Evolutionary conservation across 2,888 invertebrate genomes (phyloP).

Genomic region (Caenorhabditis doughertyi): DNA sequence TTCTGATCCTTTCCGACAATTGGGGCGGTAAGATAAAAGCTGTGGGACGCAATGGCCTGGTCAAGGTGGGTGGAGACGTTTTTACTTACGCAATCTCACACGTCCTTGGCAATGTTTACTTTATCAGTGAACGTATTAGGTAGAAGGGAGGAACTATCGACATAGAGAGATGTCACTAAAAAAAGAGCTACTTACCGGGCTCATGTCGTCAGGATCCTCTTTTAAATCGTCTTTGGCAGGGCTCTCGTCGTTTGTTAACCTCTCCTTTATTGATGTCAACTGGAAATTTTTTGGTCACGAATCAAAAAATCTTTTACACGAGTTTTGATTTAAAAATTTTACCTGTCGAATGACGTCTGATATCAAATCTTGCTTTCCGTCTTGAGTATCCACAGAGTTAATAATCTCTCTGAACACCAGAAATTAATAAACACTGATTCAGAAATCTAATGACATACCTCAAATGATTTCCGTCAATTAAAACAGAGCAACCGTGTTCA

Average conservation of each 20-base stretch:
- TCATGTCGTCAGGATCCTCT: constrained; percentile 66
- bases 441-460: constrained; percentile 34
- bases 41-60: constrained; percentile 22
- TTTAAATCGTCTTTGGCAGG: constrained; percentile 70
- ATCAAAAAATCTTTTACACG: constrained; percentile 25
- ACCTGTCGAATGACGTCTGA: constrained; percentile 78
- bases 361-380: constrained; percentile 75
- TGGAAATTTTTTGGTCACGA: constrained; percentile 53
- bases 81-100: constrained; percentile 43
- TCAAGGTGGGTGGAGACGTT: neutral
- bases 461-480: constrained; percentile 78
- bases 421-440: neutral
- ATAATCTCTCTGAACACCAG: constrained; percentile 70
- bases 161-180: neutral
- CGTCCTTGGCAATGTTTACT: constrained; percentile 57
- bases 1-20: constrained; percentile 13
- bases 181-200: constrained; percentile 54
- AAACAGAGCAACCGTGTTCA: constrained; percentile 79
- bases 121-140: constrained; percentile 32
- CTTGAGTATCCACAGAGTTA: constrained; percentile 72
- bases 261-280: constrained; percentile 76
- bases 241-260: constrained; percentile 66
- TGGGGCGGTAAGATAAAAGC: constrained; percentile 45
- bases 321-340: constrained; percentile 21
- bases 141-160: constrained; percentile 20